Conservation (phyloP, 2,888 invertebrate species). For the Ormyrus labotus region DNA sequence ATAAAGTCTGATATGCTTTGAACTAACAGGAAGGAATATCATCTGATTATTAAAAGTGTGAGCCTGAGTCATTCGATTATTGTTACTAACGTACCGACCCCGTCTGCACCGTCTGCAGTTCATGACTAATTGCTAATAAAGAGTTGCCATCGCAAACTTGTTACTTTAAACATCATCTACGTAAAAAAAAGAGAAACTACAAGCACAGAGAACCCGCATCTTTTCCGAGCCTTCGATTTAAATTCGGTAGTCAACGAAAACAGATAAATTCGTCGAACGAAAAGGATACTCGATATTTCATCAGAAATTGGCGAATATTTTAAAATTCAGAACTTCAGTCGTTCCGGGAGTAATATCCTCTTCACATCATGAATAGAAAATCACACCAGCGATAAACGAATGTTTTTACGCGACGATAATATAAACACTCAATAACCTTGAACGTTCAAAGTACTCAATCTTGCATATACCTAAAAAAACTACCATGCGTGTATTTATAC, state of each 20-base stretch:
- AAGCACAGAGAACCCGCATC: slow-evolving; percentile 3
- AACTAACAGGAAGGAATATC: slow-evolving; percentile 20
- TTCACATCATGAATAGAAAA: too few species aligned
- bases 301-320: slow-evolving; percentile 1
- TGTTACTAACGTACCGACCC: slow-evolving; percentile 2
- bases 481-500: too few species aligned
- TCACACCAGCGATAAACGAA: not conserved
- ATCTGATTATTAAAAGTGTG: slow-evolving; percentile 31
- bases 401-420: not conserved
- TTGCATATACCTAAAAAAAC: too few species aligned
- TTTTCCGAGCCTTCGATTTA: not conserved
- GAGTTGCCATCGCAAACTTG: not conserved
- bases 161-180: not conserved
- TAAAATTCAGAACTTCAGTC: too few species aligned
- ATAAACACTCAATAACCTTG: slow-evolving; percentile 15
- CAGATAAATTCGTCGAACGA: not conserved
- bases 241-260: not conserved
- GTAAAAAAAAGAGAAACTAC: not conserved
- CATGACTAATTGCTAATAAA: slow-evolving; percentile 41
- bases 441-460: not conserved
- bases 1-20: not conserved
- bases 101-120: not conserved
- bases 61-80: slow-evolving; percentile 34
- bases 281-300: slow-evolving; percentile 1
- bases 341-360: too few species aligned